Evolutionary conservation across 2,797 vertebrate species (phyloP).

Genomic region (Tragelaphus eurycerus): DNA sequence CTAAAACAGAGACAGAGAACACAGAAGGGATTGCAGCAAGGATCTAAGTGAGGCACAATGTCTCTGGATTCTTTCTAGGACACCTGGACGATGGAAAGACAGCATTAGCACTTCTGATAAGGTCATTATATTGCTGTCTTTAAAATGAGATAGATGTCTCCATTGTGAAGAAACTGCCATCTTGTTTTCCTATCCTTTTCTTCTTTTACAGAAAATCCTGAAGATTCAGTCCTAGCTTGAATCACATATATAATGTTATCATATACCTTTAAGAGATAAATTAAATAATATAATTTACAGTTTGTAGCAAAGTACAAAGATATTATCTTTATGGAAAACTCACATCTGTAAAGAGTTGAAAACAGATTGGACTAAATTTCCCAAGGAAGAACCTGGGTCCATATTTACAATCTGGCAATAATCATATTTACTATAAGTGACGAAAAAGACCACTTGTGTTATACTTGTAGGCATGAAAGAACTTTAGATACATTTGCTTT

Average conservation of each 20-base stretch:
- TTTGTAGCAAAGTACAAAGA: constrained; percentile 49
- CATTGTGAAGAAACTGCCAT: background rate
- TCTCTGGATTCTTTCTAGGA: background rate
- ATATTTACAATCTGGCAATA: constrained; percentile 70
- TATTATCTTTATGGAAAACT: constrained; percentile 48
- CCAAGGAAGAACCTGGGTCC: constrained; percentile 46
- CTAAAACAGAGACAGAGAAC: background rate
- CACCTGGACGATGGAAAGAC: background rate
- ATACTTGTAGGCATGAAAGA: constrained; percentile 52
- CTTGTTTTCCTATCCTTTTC: background rate
- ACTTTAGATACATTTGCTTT: constrained; percentile 56
- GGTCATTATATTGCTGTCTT: background rate
- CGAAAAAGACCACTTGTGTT: constrained; percentile 66
- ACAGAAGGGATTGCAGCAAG: background rate
- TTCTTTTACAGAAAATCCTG: background rate
- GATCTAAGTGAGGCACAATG: background rate
- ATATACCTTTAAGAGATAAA: constrained; percentile 28
- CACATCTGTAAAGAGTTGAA: constrained; percentile 67
- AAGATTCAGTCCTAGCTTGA: background rate
- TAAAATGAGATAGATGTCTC: background rate
- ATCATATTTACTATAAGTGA: constrained; percentile 68
- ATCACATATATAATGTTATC: background rate
- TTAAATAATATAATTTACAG: constrained; percentile 9
- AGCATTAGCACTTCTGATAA: background rate
- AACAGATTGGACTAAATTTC: constrained; percentile 57